Base-by-base conservation (phyloP, 2,797 vertebrate species). In the Spondyliosoma cantharus region DNA sequence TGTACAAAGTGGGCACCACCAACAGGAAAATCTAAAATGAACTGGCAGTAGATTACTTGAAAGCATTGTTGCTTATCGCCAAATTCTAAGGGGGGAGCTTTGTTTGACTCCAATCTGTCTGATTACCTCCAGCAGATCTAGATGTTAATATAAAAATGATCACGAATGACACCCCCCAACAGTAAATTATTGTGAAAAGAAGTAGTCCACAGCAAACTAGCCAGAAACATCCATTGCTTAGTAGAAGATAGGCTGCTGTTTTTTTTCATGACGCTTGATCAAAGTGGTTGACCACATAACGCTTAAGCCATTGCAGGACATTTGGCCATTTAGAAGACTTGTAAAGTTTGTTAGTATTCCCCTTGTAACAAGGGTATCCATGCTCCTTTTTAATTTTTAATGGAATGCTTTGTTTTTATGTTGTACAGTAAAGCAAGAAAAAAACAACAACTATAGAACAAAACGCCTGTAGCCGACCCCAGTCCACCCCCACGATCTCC, bases 351-450 rank as follows among this genome's bases (percentile, higher is more conserved):
- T 81, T 91, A 89, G 86, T 84, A 89, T 83, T 90, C 94, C 92
- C 92, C 94, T 95, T 95, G 93, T 92, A 95, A 90, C 94, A 94
- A 95, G 93, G 92, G 92, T 86, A 61, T 90, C 70, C 87, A 91
- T 85, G 83, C 80, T 71, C 42, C 32, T 86, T 89, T 87, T 83
- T 77, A 60, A 67, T 83, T 90, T 87, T 37, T 7, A 37, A 8
- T 78, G 72, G 80, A 91, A 89, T 86, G 85, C 86, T 91, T 87
- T 76, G 57, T 86, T 87, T 91, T 90, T 87, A 85, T 58, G 62
- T 89, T 89, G 82, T 91, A 90, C 71, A 90, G 77, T 72, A 66
- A 85, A 80, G 27, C 63, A 86, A 85, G 43, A 71, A 75, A 68
- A 62, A 22, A 71, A 63, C n/a, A n/a, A n/a, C n/a, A 65, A 22